Base-by-base conservation (phyloP, 2,888 invertebrate species). In the Drosophila recens region DNA sequence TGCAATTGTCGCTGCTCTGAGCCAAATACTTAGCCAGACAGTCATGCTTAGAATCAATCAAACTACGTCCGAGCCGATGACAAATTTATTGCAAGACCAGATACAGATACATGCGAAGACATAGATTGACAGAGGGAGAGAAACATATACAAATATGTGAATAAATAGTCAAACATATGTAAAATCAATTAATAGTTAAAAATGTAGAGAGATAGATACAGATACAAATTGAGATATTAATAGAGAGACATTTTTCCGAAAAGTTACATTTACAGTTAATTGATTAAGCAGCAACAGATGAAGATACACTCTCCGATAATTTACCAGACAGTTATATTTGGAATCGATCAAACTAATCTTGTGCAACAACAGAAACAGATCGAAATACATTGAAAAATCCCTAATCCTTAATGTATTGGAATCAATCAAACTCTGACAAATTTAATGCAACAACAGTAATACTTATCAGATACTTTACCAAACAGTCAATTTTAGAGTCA, bases 21-120 rank as follows among this genome's bases (percentile, higher is more conserved):
- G 48, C 67, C 63, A 79, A 67, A 51, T 51, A 54, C 43, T 42
- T 43, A 20, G 20, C 33, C 33, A 56, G 33, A 33, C 33, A 20
- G n/a, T 6, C 33, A 33, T n/a, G 30, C 45, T 34, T 20, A n/a
- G 23, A 57, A 57, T 57, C 34, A 57, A 46, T 57, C 65, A 66
- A 42, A 42, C 38, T 9, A 33, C 42, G 45, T 17, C 9, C 38
- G 42, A 42, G 57, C 62, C 67, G 75, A 82, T 79, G 82, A 84
- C 82, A 68, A 67, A 58, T 65, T 43, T 54, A 69, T 68, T 38
- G 48, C 45, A 17, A n/a, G 8, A 53, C 43, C 52, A 36, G 82
- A 63, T 61, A 46, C 40, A 58, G 76, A 57, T 73, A 51, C 43
- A 20, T 27, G 4, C 34, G 4, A 13, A 33, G 36, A 6, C 15